Base-by-base conservation (phyloP, 2,888 invertebrate species). In the Caenorhabditis japonica region DNA sequence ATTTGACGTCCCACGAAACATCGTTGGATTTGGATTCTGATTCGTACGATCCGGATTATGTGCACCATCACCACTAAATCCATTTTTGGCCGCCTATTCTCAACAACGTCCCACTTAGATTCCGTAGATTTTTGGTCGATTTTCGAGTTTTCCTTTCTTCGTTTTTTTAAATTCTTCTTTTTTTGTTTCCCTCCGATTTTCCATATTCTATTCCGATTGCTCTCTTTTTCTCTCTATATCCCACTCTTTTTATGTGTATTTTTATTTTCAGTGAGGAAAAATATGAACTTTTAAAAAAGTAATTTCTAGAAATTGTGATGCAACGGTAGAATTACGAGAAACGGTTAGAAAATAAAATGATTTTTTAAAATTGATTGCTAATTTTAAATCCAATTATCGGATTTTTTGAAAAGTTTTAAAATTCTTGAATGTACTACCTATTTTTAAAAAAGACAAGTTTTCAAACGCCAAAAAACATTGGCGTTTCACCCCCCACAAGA, bases 21-120 rank as follows among this genome's bases (percentile, higher is more conserved):
- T 75, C 76, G 4, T 61, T 83, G 49, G 85, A 85, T 58, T 75
- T 80, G 39, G 73, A 80, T 64, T 80, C 77, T 19, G 76, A 79
- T 43, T 76, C 80, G n/a, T 83, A 85, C 72, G 75, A 84, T 72
- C 84, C 82, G 34, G 83, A 84, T 64, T 86, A 84, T 66, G 76
- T 85, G 21, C 82, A 83, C 47, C 81, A 79, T 53, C 80, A 82
- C 52, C 81, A 81, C 64, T 81, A 70, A 72, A 19, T 58, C 46
- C 25, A n/a, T 46, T 39, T 33, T 21, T 33, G 17, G 3, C 33
- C 10, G 8, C 19, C n/a, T 23, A 17, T 49, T 8, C 34, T 19
- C 39, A 13, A 36, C 33, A n/a, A 10, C 23, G 13, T 36, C 17
- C n/a, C n/a, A n/a, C n/a, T n/a, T 62, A 62, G 62, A 47, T 38